Conservation (phyloP, 2,797 vertebrate species). For the Falco rusticolus region DNA sequence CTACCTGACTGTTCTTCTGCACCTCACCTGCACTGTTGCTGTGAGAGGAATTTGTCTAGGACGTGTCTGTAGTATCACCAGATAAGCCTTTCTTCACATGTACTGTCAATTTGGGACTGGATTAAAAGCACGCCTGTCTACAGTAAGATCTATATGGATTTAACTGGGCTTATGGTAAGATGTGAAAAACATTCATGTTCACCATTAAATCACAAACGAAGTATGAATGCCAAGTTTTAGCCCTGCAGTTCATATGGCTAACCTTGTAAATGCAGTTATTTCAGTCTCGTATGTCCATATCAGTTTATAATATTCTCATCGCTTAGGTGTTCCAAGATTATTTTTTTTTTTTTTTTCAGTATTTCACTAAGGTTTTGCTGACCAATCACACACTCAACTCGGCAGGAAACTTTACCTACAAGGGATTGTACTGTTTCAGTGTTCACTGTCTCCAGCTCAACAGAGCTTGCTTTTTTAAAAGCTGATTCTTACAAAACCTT, state of each 20-base stretch:
- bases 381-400: background rate
- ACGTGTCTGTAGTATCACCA: background rate
- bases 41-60: background rate
- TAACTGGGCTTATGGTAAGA: background rate
- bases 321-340: background rate
- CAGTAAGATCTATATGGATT: background rate
- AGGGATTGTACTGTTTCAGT: background rate
- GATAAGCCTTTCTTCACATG: background rate
- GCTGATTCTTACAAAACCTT: background rate
- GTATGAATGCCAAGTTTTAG: background rate
- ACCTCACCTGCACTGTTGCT: fast-evolving
- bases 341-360: background rate
- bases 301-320: background rate
- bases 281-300: background rate
- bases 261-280: background rate
- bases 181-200: background rate
- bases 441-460: background rate
- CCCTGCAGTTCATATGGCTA: background rate
- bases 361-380: background rate
- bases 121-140: background rate
- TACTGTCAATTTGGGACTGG: background rate
- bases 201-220: background rate
- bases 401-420: background rate
- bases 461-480: background rate
- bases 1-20: background rate